phyloP scores from a whole-genome alignment of 1,140 invertebrate genomes.

The Neuroterus valhalla region DNA sequence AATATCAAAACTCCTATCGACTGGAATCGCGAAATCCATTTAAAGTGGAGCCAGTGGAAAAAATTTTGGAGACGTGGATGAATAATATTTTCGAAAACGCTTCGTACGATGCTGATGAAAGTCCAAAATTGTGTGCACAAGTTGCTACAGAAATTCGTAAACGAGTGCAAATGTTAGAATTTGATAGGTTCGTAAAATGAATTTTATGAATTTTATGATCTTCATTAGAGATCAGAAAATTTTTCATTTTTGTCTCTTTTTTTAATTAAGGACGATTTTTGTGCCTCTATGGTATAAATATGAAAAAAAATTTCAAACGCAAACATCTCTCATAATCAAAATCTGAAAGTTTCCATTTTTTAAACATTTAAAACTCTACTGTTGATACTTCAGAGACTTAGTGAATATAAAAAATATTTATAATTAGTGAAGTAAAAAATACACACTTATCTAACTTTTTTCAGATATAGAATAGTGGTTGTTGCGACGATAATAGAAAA shows the following conservation, averaged over 20 bases:
- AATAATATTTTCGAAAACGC: slow-evolving; percentile 71
- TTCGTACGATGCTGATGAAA: slow-evolving; percentile 68
- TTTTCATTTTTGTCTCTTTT: slow-evolving; percentile 6
- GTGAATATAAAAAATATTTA: too few species aligned
- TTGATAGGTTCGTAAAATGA: slow-evolving; percentile 73
- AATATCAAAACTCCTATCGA: slow-evolving; percentile 75
- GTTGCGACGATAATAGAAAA: slow-evolving; percentile 67
- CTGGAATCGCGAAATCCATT: slow-evolving; percentile 74
- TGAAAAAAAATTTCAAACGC: slow-evolving; percentile 18
- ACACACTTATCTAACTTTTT: too few species aligned
- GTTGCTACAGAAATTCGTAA: slow-evolving; percentile 69
- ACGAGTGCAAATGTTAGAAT: slow-evolving; percentile 72
- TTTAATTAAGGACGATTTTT: slow-evolving; percentile 15
- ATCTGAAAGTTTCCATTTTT: too few species aligned
- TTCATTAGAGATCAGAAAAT: background rate
- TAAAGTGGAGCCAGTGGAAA: slow-evolving; percentile 71
- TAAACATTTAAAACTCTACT: too few species aligned
- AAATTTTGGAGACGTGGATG: slow-evolving; percentile 71
- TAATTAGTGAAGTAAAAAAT: too few species aligned
- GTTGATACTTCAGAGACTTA: too few species aligned
- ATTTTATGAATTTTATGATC: background rate
- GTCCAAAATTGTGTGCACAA: slow-evolving; percentile 65
- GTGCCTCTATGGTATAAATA: background rate
- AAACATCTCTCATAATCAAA: background rate
- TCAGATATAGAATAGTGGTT: slow-evolving; percentile 67